Evolutionary conservation across 2,113 vertebrate genomes (phyloP), one percentile per base, ranked within the genome.

Genomic region (Camelus dromedarius): DNA sequence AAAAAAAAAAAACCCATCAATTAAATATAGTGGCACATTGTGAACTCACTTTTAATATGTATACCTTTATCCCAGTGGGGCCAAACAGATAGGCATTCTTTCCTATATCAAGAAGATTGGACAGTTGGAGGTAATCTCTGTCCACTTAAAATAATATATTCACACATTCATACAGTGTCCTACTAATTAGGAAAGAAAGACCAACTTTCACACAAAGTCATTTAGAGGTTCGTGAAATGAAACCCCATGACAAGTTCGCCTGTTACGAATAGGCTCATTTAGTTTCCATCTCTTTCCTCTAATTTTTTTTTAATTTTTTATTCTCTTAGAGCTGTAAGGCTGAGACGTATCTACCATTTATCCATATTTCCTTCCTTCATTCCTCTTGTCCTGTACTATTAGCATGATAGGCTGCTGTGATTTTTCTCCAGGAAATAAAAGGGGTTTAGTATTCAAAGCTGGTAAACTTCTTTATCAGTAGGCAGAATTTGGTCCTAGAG

Each of bases 1-100:
- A 60, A 96, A 92, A 60, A 96, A 73, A 62, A 96, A 73, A 2
- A 30, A 83, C 42, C 73, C 89, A 42, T 85, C 84, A 95, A 70
- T 96, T 91, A 84, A 70, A 95, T 94, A 32, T 60, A 96, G 94
- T 89, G 88, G n/a, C 38, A 8, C 3, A 12, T 11, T 80, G 8
- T 54, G 69, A 91, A 89, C 38, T 80, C n/a, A 86, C 76, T 64
- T 94, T 93, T 95, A 95, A 84, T 87, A 89, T 8, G 7, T 69
- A 58, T 19, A 67, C 19, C 52, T 80, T 92, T 94, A 64, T 96
- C 10, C 13, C 14, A 75, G 0, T 93, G n/a, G 12, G 8, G 8
- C 85, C 13, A 72, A 88, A 91, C 28, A 50, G 7, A 8, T 80
- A 82, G 48, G 73, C 85, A 85, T 56, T 80, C 8, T 54, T 81